Conservation (phyloP, 2,888 invertebrate species). For the Drosophila quinaria region DNA sequence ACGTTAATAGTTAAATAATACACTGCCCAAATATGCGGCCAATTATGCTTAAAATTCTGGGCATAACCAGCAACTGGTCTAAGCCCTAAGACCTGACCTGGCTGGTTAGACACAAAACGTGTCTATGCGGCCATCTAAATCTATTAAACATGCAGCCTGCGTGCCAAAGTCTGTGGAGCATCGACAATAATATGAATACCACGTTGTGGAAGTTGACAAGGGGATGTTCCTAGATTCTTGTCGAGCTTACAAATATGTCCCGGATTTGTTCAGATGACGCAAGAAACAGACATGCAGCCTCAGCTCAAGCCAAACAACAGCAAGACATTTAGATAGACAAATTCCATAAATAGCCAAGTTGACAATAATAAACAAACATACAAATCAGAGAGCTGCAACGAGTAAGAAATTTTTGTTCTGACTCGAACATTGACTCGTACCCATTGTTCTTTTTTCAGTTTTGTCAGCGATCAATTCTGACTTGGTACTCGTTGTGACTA, state of each 20-base stretch:
- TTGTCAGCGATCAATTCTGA: too few species aligned
- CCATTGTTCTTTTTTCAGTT: too few species aligned
- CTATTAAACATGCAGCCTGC: slow-evolving; percentile 75
- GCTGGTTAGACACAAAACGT: slow-evolving; percentile 36
- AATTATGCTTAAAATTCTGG: slow-evolving; percentile 77
- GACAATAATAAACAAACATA: slow-evolving; percentile 3
- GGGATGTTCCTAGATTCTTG: not conserved
- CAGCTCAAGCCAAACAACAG: not conserved
- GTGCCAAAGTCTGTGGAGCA: slow-evolving; percentile 46
- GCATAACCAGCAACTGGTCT: slow-evolving; percentile 58
- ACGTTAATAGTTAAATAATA: slow-evolving; percentile 80
- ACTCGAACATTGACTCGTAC: too few species aligned
- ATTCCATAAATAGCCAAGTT: slow-evolving; percentile 5
- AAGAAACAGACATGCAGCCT: slow-evolving; percentile 10
- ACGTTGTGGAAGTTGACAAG: not conserved
- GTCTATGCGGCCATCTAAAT: slow-evolving; percentile 58
- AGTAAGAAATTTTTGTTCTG: too few species aligned
- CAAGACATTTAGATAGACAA: slow-evolving; percentile 19
- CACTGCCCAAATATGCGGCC: slow-evolving; percentile 70
- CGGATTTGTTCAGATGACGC: slow-evolving; percentile 5
- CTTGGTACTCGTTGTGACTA: too few species aligned
- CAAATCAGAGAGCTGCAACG: too few species aligned
- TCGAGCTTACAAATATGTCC: slow-evolving; percentile 40
- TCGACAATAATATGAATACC: slow-evolving; percentile 28
- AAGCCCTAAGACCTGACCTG: slow-evolving; percentile 40